Evolutionary conservation across 2,888 invertebrate genomes (phyloP).

Genomic region (Galerucella nymphaeae): DNA sequence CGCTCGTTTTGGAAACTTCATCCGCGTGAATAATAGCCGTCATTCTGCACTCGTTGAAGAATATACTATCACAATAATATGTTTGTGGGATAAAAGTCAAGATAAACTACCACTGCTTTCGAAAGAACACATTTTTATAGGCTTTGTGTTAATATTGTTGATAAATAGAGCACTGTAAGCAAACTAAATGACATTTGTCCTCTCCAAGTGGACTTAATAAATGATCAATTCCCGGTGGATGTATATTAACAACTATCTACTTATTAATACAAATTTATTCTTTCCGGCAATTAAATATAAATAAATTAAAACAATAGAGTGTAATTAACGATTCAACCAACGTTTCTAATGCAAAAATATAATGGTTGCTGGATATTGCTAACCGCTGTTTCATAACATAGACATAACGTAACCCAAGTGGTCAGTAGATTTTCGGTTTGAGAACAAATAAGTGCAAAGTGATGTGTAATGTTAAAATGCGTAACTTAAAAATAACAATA

Average conservation of each 20-base stretch:
- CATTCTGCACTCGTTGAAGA: too few relatives aligned
- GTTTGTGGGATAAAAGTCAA: too few relatives aligned
- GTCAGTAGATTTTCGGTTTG: constrained; percentile 8
- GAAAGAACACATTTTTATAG: too few relatives aligned
- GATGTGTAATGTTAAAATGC: neutral
- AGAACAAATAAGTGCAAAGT: too few relatives aligned
- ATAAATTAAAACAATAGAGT: constrained; percentile 16
- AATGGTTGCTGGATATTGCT: constrained; percentile 4
- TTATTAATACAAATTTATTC: constrained; percentile 7
- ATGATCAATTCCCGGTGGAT: neutral
- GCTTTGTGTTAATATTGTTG: too few relatives aligned
- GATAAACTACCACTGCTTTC: too few relatives aligned
- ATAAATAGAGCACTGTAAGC: too few relatives aligned
- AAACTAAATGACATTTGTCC: too few relatives aligned
- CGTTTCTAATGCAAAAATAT: constrained; percentile 16
- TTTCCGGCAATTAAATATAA: constrained; percentile 22
- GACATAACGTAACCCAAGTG: constrained; percentile 3
- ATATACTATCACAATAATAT: too few relatives aligned
- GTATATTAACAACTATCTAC: neutral
- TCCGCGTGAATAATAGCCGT: too few relatives aligned
- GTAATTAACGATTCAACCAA: constrained; percentile 22
- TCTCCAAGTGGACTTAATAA: too few relatives aligned
- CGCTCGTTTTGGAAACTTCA: too few relatives aligned
- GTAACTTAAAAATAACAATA: neutral
- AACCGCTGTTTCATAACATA: constrained; percentile 6